Evolutionary conservation across 2,113 vertebrate genomes (phyloP), one percentile per base, ranked within the genome.

Genomic region (Cyprinodon tularosa): DNA sequence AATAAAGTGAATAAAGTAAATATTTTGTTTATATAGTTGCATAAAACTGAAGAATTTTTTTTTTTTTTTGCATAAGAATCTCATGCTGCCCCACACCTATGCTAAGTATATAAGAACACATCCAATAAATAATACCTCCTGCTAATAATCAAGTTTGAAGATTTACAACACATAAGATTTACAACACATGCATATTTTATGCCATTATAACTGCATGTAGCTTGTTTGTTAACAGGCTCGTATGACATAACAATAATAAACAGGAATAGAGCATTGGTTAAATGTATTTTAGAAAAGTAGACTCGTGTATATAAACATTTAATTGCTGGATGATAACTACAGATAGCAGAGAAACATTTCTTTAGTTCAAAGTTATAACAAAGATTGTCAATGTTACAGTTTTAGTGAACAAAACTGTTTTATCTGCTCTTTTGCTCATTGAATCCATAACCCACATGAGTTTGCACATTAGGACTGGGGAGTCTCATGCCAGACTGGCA

Each of bases 351-450:
- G 50, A n/a, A 20, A n/a, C 4, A 57, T 7, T 20, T 20, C 15
- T 53, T 53, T 53, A 53, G 2, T 53, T 53, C 4, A 53, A 29
- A 53, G 50, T 53, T 53, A 2, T n/a, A 53, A 20, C 17, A 20
- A 20, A 7, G 6, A 53, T 20, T 8, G 10, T 20, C 8, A 42
- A 4, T 57, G 44, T 8, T 45, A 45, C 17, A 57, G 17, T 57
- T n/a, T 57, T 20, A 57, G 50, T 8, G 0, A 20, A 17, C 8
- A 53, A 2, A 53, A n/a, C 20, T 9, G 10, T 10, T 57, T 5
- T 57, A 20, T 20, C 50, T 53, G 17, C 17, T 2, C 6, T 29
- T 71, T 66, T 71, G 78, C 71, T 15, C 80, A 74, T 69, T 70
- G 77, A 66, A 79, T 72, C 42, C 63, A 42, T 39, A 44, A 66